Evolutionary conservation across 2,797 vertebrate genomes (phyloP).

Genomic region (Phrynocephalus vlangalii): DNA sequence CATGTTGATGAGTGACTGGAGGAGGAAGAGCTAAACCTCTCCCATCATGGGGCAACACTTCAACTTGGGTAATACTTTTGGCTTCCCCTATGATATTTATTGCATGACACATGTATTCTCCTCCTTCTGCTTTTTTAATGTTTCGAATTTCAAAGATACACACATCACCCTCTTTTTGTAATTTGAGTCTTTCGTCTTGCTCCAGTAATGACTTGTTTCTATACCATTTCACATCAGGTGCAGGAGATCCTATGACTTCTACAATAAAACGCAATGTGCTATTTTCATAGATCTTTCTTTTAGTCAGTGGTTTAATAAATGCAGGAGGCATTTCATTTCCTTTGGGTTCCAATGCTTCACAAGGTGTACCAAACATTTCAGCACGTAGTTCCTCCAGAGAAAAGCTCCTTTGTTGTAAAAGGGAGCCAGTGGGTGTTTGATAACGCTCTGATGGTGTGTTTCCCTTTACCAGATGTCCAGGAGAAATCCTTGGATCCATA

Average conservation of each 20-base stretch:
- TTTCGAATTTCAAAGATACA: constrained; percentile 85
- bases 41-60: constrained; percentile 86
- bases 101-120: constrained; percentile 94
- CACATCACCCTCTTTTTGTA: constrained; percentile 87
- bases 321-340: constrained; percentile 92
- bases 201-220: constrained; percentile 89
- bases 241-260: constrained; percentile 91
- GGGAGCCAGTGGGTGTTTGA: constrained; percentile 81
- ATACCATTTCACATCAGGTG: constrained; percentile 94
- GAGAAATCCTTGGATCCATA: constrained; percentile 71
- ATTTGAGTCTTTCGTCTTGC: constrained; percentile 79
- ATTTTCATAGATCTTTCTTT: constrained; percentile 87
- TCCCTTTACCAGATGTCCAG: constrained; percentile 78
- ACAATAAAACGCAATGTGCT: constrained; percentile 85
- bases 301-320: constrained; percentile 91
- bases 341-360: constrained; percentile 83
- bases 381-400: constrained; percentile 76
- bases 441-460: constrained; percentile 83
- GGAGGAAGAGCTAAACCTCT: constrained; percentile 88
- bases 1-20: constrained; percentile 93
- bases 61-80: constrained; percentile 89
- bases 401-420: constrained; percentile 76
- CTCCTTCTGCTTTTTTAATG: constrained; percentile 85
- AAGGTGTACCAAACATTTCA: constrained; percentile 82
- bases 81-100: constrained; percentile 94